A percentile compares a stretch with the other conserved stretches of the same genome.
Conservation (phyloP, 1,140 invertebrate genomes). For the Delia radicum region DNA sequence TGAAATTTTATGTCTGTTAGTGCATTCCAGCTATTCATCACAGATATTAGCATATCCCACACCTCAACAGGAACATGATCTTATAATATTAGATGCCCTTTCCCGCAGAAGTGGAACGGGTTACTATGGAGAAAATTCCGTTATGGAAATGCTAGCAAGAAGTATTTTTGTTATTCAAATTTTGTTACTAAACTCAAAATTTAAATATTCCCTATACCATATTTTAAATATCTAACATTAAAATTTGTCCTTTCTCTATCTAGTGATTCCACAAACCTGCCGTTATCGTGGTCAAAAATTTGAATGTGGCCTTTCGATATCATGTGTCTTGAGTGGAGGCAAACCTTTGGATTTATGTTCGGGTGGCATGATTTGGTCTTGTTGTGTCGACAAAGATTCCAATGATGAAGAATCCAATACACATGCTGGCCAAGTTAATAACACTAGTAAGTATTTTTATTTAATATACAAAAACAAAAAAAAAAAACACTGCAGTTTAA, state of each 20-base stretch:
- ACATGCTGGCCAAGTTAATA: constrained; percentile 66
- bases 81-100: constrained; percentile 70
- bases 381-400: constrained; percentile 80
- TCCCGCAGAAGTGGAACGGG: constrained; percentile 65
- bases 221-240: not conserved
- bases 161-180: constrained; percentile 59
- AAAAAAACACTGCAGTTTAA: too few species aligned
- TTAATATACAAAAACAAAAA: constrained; percentile 29
- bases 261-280: constrained; percentile 90
- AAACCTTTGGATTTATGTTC: constrained; percentile 86
- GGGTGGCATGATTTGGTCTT: constrained; percentile 91
- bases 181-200: not conserved
- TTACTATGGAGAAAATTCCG: constrained; percentile 63
- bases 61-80: constrained; percentile 70
- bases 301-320: constrained; percentile 85
- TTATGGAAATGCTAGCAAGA: constrained; percentile 80
- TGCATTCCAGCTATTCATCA: not conserved
- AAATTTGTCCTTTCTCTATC: constrained; percentile 42
- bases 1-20: not conserved
- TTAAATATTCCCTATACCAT: not conserved
- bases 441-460: constrained; percentile 75
- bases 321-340: constrained; percentile 83
- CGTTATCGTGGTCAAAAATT: constrained; percentile 85
- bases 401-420: constrained; percentile 47
- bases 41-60: constrained; percentile 54